Percentiles rank a stretch among this genome's conserved stretches.
phyloP scores from a whole-genome alignment of 1,140 invertebrate species.

The Euglossa dilemma region DNA sequence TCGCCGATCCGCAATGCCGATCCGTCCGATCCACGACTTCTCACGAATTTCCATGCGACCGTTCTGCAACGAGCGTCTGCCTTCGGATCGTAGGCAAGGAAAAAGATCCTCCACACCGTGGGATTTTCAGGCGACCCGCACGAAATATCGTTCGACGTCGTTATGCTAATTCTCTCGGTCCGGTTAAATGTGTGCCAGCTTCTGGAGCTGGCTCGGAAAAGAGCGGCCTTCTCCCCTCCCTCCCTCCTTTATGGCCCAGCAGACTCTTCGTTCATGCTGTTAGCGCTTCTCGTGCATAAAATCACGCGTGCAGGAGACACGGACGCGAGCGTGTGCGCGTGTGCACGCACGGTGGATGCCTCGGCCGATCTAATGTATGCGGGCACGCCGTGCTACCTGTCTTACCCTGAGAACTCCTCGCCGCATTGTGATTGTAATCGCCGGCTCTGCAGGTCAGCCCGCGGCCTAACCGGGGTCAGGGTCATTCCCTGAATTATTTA shows the following conservation, averaged over 20 bases:
- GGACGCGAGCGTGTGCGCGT: neutral
- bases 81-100: slow-evolving; percentile 11
- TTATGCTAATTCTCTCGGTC: slow-evolving; percentile 61
- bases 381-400: slow-evolving; percentile 70
- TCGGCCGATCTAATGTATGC: slow-evolving; percentile 65
- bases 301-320: slow-evolving; percentile 4
- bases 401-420: slow-evolving; percentile 72
- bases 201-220: neutral
- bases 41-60: slow-evolving; percentile 33
- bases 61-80: slow-evolving; percentile 4
- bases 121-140: slow-evolving; percentile 41
- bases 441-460: slow-evolving; percentile 66
- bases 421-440: slow-evolving; percentile 75
- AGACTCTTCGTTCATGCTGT: neutral
- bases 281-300: slow-evolving; percentile 24
- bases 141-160: slow-evolving; percentile 42
- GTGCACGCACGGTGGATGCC: slow-evolving; percentile 48
- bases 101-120: slow-evolving; percentile 49
- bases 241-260: neutral
- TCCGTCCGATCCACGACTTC: slow-evolving; percentile 1
- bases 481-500: slow-evolving; percentile 74
- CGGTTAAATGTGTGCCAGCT: slow-evolving; percentile 57
- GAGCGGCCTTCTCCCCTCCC: neutral
- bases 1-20: neutral
- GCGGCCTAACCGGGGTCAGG: slow-evolving; percentile 71